phyloP scores from a whole-genome alignment of 2,888 invertebrate genomes.

The Temnothorax rugatulus region DNA sequence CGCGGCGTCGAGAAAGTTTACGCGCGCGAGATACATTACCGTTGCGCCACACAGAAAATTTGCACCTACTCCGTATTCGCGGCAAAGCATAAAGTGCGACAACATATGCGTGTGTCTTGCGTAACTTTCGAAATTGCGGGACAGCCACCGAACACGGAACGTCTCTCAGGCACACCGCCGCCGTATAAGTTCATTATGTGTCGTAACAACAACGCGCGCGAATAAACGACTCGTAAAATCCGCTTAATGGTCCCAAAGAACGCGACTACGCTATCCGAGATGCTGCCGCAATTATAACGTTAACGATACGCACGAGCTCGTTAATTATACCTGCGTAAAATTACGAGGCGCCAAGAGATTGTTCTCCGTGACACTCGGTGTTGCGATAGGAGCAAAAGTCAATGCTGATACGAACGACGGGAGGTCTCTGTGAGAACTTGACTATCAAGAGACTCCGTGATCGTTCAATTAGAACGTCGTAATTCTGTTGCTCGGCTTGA shows the following conservation, averaged over 20 bases:
- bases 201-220: not conserved
- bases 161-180: not conserved
- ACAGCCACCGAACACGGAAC: not conserved
- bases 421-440: constrained; percentile 32
- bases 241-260: not conserved
- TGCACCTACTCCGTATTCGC: constrained; percentile 28
- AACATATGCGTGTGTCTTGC: not conserved
- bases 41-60: constrained; percentile 13
- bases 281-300: constrained; percentile 7
- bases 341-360: constrained; percentile 31
- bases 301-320: constrained; percentile 17
- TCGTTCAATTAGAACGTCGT: constrained; percentile 55
- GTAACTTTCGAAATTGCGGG: constrained; percentile 21
- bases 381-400: constrained; percentile 40
- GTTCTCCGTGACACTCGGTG: constrained; percentile 16
- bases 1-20: constrained; percentile 58
- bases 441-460: constrained; percentile 42
- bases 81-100: not conserved
- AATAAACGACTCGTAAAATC: constrained; percentile 39
- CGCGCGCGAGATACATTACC: constrained; percentile 13
- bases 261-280: not conserved
- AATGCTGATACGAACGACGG: not conserved
- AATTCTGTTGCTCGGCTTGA: not conserved
- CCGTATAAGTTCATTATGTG: not conserved
- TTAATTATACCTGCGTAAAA: constrained; percentile 9